Conservation (phyloP, 2,797 vertebrate species). For the Hipposideros larvatus region DNA sequence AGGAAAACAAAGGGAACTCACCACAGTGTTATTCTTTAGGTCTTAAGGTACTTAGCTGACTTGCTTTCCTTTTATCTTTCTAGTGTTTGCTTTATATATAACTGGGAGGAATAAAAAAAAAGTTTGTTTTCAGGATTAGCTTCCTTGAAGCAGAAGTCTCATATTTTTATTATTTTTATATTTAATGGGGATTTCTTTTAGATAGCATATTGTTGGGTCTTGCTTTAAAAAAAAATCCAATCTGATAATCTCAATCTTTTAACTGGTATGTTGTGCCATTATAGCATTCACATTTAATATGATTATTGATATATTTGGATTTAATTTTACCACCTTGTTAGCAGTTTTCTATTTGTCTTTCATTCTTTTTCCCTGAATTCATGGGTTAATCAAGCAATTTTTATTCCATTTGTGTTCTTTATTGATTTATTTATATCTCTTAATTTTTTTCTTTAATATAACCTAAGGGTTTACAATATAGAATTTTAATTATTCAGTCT, state of each 20-base stretch:
- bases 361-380: neutral
- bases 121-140: neutral
- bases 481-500: neutral
- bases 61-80: neutral
- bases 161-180: neutral
- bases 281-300: neutral
- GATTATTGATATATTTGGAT: neutral
- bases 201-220: neutral
- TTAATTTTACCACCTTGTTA: conserved; percentile 13
- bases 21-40: neutral
- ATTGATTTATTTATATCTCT: conserved; percentile 5
- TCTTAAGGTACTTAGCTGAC: neutral
- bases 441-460: neutral
- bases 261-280: neutral
- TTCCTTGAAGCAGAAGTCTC: neutral
- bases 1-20: neutral
- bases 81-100: neutral
- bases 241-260: neutral
- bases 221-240: neutral
- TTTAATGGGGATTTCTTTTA: neutral
- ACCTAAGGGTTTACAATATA: neutral
- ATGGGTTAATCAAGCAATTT: neutral
- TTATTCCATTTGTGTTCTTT: neutral
- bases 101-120: neutral
- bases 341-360: neutral